phyloP scores from a whole-genome alignment of 1,140 invertebrate genomes.

The Apis florea region DNA sequence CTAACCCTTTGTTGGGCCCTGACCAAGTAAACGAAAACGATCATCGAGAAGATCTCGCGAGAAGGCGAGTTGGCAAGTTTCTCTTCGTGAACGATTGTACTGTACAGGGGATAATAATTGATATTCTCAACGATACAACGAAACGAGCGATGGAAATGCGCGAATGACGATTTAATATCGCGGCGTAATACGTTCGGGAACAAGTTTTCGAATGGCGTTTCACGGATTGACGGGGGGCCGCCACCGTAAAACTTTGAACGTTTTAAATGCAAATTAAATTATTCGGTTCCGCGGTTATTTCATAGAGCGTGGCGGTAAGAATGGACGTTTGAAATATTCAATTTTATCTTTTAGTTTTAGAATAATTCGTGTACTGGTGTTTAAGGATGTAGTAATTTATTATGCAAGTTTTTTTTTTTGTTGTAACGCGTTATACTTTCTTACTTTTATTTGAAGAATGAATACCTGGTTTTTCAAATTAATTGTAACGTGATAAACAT shows the following conservation, averaged over 20 bases:
- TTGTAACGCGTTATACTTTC: too few relatives aligned
- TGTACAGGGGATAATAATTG: conserved; percentile 30
- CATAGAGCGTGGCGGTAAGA: neutral
- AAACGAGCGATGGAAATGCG: too few relatives aligned
- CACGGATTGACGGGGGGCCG: too few relatives aligned
- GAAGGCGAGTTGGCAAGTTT: conserved; percentile 17
- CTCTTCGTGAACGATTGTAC: neutral
- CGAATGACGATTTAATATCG: too few relatives aligned
- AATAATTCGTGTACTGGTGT: neutral
- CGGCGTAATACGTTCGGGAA: too few relatives aligned
- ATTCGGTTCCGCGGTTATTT: neutral
- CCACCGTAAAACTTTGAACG: too few relatives aligned
- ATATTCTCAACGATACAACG: neutral
- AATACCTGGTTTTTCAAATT: too few relatives aligned
- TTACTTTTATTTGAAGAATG: too few relatives aligned
- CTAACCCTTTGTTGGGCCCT: conserved; percentile 1
- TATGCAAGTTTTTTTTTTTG: too few relatives aligned
- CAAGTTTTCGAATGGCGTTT: too few relatives aligned
- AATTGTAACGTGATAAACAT: too few relatives aligned
- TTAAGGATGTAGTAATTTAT: neutral
- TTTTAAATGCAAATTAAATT: too few relatives aligned
- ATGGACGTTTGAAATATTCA: neutral
- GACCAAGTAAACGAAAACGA: conserved; percentile 33
- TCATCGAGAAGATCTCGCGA: conserved; percentile 46
- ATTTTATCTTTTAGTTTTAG: neutral